These are phyloP conservation scores for Steinernema carpocapsae DNA, from an alignment of 2,888 invertebrate genomes.

Conservation along the genomic window DNA sequence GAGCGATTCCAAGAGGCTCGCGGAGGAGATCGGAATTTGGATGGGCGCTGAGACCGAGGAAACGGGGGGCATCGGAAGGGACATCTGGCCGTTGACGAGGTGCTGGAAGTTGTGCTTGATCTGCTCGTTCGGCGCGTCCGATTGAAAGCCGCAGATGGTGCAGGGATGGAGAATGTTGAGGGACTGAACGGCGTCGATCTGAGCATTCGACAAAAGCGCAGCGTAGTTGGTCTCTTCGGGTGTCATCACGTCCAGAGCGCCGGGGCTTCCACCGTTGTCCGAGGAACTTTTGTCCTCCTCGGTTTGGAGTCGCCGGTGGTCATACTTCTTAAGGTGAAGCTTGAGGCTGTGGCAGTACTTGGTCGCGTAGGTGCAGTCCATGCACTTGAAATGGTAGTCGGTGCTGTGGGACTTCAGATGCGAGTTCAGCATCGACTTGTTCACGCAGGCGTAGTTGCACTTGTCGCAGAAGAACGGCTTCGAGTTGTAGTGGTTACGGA, in stretches of 20 bases:
- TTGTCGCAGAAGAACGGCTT: slow-evolving; percentile 77
- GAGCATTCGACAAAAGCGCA: too few relatives aligned
- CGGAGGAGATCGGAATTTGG: slow-evolving; percentile 5
- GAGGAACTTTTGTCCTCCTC: slow-evolving; percentile 71
- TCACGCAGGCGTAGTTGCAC: slow-evolving; percentile 78
- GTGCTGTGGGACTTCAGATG: slow-evolving; percentile 89
- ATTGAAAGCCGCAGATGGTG: not conserved
- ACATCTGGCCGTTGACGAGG: not conserved
- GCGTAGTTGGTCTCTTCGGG: slow-evolving; percentile 34
- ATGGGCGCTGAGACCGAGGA: not conserved
- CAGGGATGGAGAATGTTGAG: slow-evolving; percentile 2
- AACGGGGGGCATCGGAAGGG: not conserved
- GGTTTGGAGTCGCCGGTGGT: slow-evolving; percentile 83
- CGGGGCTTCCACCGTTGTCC: not conserved
- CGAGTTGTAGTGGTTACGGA: slow-evolving; percentile 89
- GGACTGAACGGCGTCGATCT: not conserved
- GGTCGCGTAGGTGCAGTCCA: slow-evolving; percentile 91
- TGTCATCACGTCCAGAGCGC: not conserved
- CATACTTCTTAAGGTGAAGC: slow-evolving; percentile 90
- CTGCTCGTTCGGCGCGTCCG: slow-evolving; percentile 19
- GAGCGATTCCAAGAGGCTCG: slow-evolving; percentile 11
- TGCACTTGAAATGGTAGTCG: slow-evolving; percentile 77
- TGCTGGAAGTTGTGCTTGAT: slow-evolving; percentile 6
- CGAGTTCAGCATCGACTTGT: slow-evolving; percentile 97
- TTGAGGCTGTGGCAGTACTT: slow-evolving; percentile 84